Conservation (phyloP, 2,113 vertebrate genomes). For the Heteronetta atricapilla region DNA sequence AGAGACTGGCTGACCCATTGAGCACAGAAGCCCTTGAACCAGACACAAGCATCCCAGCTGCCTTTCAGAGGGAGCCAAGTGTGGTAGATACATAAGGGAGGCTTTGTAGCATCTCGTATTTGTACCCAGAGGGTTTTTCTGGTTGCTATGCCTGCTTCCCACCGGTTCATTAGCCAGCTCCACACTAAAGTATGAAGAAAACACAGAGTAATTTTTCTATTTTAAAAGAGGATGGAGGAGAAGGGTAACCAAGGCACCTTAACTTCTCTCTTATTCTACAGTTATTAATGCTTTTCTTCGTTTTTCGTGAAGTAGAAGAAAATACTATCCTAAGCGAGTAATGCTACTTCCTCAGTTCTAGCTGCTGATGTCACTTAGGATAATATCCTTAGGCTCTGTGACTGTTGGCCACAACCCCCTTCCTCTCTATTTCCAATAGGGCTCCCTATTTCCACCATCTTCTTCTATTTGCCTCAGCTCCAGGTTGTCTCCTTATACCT, state of each 20-base stretch:
- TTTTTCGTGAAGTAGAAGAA: background rate
- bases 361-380: background rate
- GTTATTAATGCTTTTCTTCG: background rate
- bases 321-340: background rate
- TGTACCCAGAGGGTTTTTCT: background rate
- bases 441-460: background rate
- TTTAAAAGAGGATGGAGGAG: background rate
- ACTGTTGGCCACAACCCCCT: background rate
- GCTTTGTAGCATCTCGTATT: background rate
- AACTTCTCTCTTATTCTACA: background rate
- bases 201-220: background rate
- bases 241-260: background rate
- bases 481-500: background rate
- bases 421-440: background rate
- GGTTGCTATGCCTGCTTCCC: background rate
- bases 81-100: accelerated
- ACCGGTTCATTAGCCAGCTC: background rate
- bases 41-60: background rate
- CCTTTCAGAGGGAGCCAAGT: background rate
- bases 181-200: background rate
- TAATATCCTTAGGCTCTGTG: background rate
- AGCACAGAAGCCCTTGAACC: accelerated
- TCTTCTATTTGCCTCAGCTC: background rate
- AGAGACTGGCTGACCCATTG: too few species aligned
- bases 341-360: background rate